Percentiles rank a stretch among this genome's conserved stretches.
phyloP scores from a whole-genome alignment of 2,113 vertebrate species.

The Mormoops blainvillei region DNA sequence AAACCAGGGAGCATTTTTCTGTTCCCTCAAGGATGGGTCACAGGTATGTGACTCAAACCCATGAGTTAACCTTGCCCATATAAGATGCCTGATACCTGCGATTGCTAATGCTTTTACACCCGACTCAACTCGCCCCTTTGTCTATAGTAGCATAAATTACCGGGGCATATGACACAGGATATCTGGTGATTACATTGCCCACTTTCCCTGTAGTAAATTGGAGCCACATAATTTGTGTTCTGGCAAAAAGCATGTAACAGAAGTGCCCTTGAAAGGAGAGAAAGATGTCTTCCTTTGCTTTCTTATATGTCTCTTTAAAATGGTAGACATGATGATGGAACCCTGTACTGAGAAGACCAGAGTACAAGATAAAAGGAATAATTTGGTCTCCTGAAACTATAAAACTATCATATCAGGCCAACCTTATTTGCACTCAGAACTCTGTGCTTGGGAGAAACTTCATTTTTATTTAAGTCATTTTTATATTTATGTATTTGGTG shows the following conservation, averaged over 20 bases:
- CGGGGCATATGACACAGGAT: background rate
- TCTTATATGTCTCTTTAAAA: background rate
- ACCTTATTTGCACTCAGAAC: background rate
- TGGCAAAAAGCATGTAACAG: background rate
- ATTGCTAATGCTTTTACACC: background rate
- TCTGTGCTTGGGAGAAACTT: background rate
- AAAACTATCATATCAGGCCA: background rate
- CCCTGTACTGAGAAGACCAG: background rate
- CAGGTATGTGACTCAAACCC: background rate
- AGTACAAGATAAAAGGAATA: background rate
- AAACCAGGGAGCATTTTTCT: background rate
- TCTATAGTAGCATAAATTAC: background rate
- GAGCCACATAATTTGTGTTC: background rate
- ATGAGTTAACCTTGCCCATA: background rate
- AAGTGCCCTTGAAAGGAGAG: background rate
- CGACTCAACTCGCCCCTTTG: background rate
- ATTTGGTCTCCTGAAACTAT: background rate
- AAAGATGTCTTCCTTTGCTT: background rate
- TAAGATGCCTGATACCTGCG: background rate
- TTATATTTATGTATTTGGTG: background rate
- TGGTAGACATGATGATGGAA: no score
- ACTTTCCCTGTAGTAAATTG: background rate
- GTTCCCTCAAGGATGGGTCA: background rate
- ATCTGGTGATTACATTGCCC: background rate
- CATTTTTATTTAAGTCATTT: background rate